Evolutionary conservation across 2,888 invertebrate species (phyloP), one percentile per base, ranked within the genome.

Genomic region (Suillia variegata): DNA sequence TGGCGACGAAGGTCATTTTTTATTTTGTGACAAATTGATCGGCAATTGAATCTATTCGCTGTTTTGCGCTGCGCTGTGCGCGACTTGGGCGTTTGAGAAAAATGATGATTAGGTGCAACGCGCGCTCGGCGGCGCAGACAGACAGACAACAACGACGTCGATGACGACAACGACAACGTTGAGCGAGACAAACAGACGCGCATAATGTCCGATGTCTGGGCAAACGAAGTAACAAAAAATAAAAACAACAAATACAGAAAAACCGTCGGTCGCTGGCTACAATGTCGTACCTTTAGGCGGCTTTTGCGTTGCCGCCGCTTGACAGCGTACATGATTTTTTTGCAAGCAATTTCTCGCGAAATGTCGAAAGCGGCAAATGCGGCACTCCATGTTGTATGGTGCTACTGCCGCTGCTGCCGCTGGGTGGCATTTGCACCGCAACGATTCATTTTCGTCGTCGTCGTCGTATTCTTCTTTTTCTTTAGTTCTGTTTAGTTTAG

Each of bases 21-120:
- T 69, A 67, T 65, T 61, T 67, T 67, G 68, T 69, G 70, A 70
- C 70, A 70, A 70, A 70, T 70, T 68, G 67, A 67, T 69, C 66
- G 59, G 63, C 66, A 63, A 66, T 67, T 62, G 64, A 62, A 62
- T 50, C 54, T 47, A 55, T 50, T 33, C 48, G 50, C 5, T 17
- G 8, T n/a, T n/a, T n/a, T n/a, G n/a, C n/a, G n/a, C n/a, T n/a
- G n/a, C n/a, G n/a, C n/a, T 13, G n/a, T 38, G 38, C 45, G n/a
- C 4, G n/a, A 15, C 49, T 15, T 3, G 15, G 31, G 10, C 45
- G 8, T 13, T 56, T 26, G 47, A 58, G 59, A 60, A 62, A 62
- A 62, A 62, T 62, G 57, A 56, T 63, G 62, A 62, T 62, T 64
- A 63, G 63, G 59, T 63, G 62, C 58, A n/a, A 62, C 61, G 21